Evolutionary conservation across 2,888 invertebrate genomes (phyloP), one percentile per base, ranked within the genome.

Genomic region (Nudaria mundana): DNA sequence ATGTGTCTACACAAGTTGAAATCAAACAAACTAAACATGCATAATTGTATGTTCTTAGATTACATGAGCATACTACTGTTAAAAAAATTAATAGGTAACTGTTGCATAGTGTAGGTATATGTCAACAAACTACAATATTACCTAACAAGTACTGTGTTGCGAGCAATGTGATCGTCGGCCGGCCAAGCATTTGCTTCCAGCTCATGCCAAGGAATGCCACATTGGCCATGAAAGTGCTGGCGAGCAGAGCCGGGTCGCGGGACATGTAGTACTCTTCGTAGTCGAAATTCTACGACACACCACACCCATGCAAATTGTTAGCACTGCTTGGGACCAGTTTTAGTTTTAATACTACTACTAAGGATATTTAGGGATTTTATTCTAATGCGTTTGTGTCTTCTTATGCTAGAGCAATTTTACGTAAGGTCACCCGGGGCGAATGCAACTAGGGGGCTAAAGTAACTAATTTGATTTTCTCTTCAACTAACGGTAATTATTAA

Each of bases 171-270:
- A 98, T 94, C 64, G 97, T 95, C 55, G 99, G 99, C 70, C 99
- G 92, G 75, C 99, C 99, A 82, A 98, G 93, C 94, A 97, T 96
- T 86, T 96, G 94, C 79, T 96, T 96, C 99, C 99, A 99, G 90
- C 94, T 97, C 91, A 95, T 96, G 84, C 97, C 96, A 82, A 98
- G 92, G 91, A 97, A 98, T 66, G 96, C 95, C 83, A 98, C 92
- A 90, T 98, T 97, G 71, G 95, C 95, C 78, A 94, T 95, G 86
- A 98, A 95, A 80, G 95, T 96, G 90, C 98, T 97, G 77, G 97
- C 94, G 85, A 98, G 93, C 83, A 98, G 93, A 75, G 96, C 96
- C 81, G 96, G 94, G 91, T 99, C 99, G 77, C 97, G 96, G 69
- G 97, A 97, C 85, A 97, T 95, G 93, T 98, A 99, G 93, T 97